These are phyloP conservation scores for Coptodon bakossiorum DNA, from an alignment of 2,113 vertebrate species.

Conservation along the genomic window DNA sequence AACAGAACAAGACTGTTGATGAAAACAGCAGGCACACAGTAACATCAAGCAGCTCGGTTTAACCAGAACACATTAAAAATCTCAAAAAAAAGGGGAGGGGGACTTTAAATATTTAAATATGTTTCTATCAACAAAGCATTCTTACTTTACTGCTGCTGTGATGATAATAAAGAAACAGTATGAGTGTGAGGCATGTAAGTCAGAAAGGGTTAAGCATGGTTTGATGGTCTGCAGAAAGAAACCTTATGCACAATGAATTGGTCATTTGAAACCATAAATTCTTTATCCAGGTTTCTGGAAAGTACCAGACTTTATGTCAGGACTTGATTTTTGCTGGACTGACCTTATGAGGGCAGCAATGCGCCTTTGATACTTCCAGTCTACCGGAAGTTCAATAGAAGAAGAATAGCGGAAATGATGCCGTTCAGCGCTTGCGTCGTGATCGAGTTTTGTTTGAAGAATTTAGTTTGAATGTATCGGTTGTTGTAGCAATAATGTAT, in stretches of 20 bases:
- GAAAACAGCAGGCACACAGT: background rate
- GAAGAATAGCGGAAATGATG: background rate
- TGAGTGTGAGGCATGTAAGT: background rate
- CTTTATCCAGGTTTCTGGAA: background rate
- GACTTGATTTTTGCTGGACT: background rate
- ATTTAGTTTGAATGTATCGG: background rate
- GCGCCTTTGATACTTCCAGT: background rate
- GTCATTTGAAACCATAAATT: background rate
- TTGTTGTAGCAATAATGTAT: background rate
- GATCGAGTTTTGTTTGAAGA: background rate
- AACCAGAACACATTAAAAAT: background rate
- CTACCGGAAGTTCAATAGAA: background rate
- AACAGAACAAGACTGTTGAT: background rate
- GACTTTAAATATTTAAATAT: background rate
- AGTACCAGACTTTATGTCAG: background rate
- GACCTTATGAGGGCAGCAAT: background rate
- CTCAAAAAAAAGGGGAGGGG: background rate
- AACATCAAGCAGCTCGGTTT: background rate
- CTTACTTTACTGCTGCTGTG: background rate
- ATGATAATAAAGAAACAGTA: background rate
- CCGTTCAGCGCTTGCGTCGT: rapidly evolving
- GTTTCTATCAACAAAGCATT: background rate
- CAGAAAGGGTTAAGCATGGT: background rate
- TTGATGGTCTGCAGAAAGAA: background rate
- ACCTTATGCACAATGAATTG: background rate